Conservation (phyloP, 2,888 invertebrate genomes). For the Oxycera nigricornis region DNA sequence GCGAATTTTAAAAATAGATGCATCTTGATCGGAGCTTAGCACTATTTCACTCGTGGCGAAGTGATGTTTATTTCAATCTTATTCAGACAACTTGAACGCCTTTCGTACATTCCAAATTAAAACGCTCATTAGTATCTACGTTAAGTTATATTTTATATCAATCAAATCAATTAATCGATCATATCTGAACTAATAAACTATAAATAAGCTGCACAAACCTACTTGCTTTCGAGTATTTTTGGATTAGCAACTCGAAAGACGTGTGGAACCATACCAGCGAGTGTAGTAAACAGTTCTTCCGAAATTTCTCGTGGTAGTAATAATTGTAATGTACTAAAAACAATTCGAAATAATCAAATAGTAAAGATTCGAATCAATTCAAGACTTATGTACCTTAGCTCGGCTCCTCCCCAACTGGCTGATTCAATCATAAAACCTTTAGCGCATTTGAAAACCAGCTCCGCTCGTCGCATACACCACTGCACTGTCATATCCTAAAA, state of each 20-base stretch:
- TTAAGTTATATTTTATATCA: too few species aligned
- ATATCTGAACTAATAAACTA: neutral
- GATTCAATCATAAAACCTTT: constrained; percentile 99
- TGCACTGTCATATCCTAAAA: constrained; percentile 90
- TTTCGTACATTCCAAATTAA: too few species aligned
- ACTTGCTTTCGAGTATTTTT: constrained; percentile 69
- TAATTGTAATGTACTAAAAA: constrained; percentile 58
- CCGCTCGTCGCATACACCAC: constrained; percentile 96
- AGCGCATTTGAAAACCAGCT: constrained; percentile 97
- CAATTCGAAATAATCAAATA: neutral
- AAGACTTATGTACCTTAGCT: constrained; percentile 89
- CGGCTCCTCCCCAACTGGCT: constrained; percentile 90
- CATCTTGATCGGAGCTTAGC: too few species aligned
- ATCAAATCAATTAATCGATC: neutral
- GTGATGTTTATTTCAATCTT: too few species aligned
- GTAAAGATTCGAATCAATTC: constrained; percentile 65
- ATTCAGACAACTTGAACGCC: too few species aligned
- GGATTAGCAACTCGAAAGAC: constrained; percentile 97
- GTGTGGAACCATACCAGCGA: constrained; percentile 87
- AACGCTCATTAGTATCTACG: neutral
- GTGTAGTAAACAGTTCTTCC: constrained; percentile 78
- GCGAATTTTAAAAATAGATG: too few species aligned
- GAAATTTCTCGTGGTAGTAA: constrained; percentile 85
- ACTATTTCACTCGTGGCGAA: too few species aligned
- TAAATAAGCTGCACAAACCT: constrained; percentile 51